These are phyloP conservation scores for Anguilla megastoma DNA, from an alignment of 2,797 vertebrate genomes.

Conservation along the genomic window DNA sequence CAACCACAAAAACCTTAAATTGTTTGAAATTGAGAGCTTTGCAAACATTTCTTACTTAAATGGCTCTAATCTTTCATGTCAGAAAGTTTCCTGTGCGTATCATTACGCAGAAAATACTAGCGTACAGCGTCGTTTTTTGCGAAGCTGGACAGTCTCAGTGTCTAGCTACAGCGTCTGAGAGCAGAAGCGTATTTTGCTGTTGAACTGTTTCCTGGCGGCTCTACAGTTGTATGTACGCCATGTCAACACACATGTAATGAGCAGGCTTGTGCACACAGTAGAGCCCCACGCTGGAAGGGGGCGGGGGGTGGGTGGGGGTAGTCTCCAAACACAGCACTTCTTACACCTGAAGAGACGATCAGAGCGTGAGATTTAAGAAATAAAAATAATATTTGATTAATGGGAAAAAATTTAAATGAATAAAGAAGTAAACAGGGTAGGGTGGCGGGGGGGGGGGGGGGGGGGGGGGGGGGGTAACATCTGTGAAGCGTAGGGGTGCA, in stretches of 20 bases:
- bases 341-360: neutral
- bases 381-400: neutral
- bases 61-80: neutral
- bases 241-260: neutral
- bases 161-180: neutral
- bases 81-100: neutral
- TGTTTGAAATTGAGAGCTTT: neutral
- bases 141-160: neutral
- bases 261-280: neutral
- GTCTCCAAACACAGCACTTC: neutral
- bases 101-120: neutral
- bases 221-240: neutral
- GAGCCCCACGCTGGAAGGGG: neutral
- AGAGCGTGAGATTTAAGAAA: neutral
- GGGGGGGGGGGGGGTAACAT: neutral
- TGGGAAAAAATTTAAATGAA: neutral
- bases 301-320: too few species aligned
- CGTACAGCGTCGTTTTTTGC: neutral
- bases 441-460: neutral
- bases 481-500: neutral
- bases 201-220: neutral
- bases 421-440: neutral
- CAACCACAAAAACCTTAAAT: neutral
- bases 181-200: neutral
- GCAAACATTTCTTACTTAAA: neutral